phyloP scores from a whole-genome alignment of 53 echinoderm and acorn worm genomes.

The Paelopatides confundens region DNA sequence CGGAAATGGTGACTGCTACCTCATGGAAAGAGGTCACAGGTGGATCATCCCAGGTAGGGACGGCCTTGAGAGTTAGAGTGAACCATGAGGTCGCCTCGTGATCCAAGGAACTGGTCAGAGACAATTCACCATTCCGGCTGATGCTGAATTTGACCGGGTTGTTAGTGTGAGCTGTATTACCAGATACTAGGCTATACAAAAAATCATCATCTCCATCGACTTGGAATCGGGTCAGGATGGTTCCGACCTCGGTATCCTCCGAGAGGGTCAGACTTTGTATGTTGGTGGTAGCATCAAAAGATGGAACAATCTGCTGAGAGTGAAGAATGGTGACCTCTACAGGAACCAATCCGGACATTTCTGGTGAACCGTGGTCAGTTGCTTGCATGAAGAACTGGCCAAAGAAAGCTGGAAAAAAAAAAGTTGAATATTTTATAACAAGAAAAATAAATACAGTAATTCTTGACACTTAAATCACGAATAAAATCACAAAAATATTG shows the following conservation, averaged over 20 bases:
- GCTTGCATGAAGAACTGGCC: constrained; percentile 93
- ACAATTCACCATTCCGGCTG: constrained; percentile 75
- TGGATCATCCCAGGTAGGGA: constrained; percentile 61
- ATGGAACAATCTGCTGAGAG: constrained; percentile 55
- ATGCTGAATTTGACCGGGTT: constrained; percentile 84
- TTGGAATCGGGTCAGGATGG: constrained; percentile 59
- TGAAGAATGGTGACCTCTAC: constrained; percentile 84
- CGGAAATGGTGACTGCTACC: constrained; percentile 73
- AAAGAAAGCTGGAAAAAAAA: background rate
- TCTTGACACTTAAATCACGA: too few species aligned
- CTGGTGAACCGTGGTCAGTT: constrained; percentile 69
- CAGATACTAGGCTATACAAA: constrained; percentile 79
- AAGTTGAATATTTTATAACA: too few species aligned
- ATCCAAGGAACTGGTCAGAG: constrained; percentile 82
- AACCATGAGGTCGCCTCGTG: constrained; percentile 85
- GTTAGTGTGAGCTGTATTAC: constrained; percentile 86
- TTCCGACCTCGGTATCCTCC: constrained; percentile 79
- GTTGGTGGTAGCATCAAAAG: constrained; percentile 70
- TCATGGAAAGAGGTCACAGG: constrained; percentile 74
- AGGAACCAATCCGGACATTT: constrained; percentile 63
- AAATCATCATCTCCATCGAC: constrained; percentile 69
- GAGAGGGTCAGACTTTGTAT: constrained; percentile 66
- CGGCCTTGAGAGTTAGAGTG: constrained; percentile 82
- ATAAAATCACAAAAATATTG: too few species aligned
- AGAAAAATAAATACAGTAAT: too few species aligned